Conservation (phyloP, 1,140 invertebrate genomes). For the Drosophila subpulchrella region DNA sequence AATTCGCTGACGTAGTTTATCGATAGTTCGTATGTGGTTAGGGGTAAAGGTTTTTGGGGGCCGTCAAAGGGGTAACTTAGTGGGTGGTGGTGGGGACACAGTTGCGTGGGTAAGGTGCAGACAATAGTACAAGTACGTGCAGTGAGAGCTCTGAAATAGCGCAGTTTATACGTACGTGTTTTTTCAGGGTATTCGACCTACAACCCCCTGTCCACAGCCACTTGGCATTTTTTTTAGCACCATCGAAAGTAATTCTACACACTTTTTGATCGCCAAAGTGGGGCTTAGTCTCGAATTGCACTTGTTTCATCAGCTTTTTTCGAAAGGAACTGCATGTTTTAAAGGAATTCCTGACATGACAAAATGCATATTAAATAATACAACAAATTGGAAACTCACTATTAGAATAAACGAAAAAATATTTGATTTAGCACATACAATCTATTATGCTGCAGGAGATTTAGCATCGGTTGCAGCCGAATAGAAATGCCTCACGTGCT, state of each 20-base stretch:
- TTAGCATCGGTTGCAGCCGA: not conserved
- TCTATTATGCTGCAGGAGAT: not conserved
- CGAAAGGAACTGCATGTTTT: not conserved
- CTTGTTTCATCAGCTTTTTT: slow-evolving; percentile 14
- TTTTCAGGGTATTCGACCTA: slow-evolving; percentile 15
- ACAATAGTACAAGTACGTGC: slow-evolving; percentile 17
- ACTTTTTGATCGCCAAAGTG: slow-evolving; percentile 1
- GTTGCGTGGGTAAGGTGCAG: slow-evolving; percentile 2
- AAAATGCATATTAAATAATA: not conserved
- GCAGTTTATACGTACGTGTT: slow-evolving; percentile 34
- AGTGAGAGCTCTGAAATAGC: slow-evolving; percentile 11
- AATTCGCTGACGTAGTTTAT: slow-evolving; percentile 28
- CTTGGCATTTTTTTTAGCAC: not conserved
- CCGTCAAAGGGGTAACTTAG: not conserved
- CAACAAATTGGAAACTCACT: not conserved
- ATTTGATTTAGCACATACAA: not conserved
- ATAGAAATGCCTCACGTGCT: slow-evolving; percentile 12
- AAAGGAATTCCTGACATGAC: not conserved
- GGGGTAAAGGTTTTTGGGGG: not conserved
- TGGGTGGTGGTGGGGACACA: not conserved
- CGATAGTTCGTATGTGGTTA: slow-evolving; percentile 10
- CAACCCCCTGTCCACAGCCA: not conserved
- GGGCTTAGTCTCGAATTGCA: slow-evolving; percentile 11
- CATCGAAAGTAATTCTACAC: not conserved
- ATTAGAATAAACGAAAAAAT: not conserved